Conservation (phyloP, 2,113 vertebrate genomes). For the Acrocephalus arundinaceus region DNA sequence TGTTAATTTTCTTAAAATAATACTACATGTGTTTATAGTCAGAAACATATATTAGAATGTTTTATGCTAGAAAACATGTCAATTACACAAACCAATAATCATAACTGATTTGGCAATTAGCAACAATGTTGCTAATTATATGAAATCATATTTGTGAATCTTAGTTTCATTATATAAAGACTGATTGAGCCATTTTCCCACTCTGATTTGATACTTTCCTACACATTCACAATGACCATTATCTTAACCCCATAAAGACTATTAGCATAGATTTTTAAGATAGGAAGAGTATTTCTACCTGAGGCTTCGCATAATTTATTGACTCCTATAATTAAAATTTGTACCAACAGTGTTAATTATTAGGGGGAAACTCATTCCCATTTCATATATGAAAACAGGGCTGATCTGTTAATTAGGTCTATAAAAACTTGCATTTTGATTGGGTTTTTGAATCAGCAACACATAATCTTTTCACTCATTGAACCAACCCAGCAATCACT, state of each 20-base stretch:
- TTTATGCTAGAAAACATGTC: neutral
- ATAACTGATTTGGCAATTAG: conserved; percentile 50
- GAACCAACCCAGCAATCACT: neutral
- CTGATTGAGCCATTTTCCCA: neutral
- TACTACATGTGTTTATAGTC: neutral
- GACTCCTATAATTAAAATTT: neutral
- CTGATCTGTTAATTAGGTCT: neutral
- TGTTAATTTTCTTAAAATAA: conserved; percentile 16
- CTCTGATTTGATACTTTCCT: neutral
- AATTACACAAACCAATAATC: conserved; percentile 34
- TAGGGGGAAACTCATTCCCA: neutral
- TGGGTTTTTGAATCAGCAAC: neutral
- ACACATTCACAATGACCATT: neutral
- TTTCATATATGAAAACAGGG: neutral
- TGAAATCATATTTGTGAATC: neutral
- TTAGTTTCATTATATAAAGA: conserved; percentile 2
- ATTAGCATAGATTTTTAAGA: neutral
- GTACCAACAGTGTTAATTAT: neutral
- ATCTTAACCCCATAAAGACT: neutral
- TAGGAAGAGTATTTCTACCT: neutral
- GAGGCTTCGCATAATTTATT: neutral
- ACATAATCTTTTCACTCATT: neutral
- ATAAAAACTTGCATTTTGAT: neutral
- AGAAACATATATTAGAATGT: neutral
- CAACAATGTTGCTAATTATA: conserved; percentile 24